Percentiles rank a stretch among this genome's conserved stretches.
Evolutionary conservation across 2,797 vertebrate genomes (phyloP).

Genomic region (Labroides dimidiatus): DNA sequence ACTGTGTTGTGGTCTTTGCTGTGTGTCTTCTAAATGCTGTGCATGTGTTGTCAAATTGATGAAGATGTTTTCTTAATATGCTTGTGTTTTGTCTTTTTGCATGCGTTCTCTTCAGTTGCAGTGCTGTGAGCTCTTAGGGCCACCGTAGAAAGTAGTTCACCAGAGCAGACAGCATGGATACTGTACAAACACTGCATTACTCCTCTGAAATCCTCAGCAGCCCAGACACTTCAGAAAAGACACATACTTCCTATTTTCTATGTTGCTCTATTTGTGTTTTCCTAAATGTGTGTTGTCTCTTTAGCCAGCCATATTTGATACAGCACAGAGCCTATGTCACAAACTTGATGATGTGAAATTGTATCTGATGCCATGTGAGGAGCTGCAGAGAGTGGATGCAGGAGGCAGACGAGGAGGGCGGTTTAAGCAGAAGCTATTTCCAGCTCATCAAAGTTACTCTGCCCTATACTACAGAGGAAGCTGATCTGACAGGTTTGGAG

Average conservation of each 20-base stretch:
- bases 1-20: too few species aligned
- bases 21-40: too few species aligned
- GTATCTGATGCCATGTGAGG: constrained; percentile 39
- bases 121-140: too few species aligned
- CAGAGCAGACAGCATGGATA: constrained; percentile 38
- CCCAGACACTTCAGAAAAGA: constrained; percentile 46
- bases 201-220: constrained; percentile 35
- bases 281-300: constrained; percentile 2
- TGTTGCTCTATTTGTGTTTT: constrained; percentile 28
- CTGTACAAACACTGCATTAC: constrained; percentile 8
- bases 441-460: constrained; percentile 68
- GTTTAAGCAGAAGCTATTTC: constrained; percentile 66
- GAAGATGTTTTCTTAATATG: too few species aligned
- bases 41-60: too few species aligned
- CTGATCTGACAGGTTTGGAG: constrained; percentile 58
- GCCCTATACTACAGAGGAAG: constrained; percentile 51
- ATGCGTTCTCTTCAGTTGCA: too few species aligned
- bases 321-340: constrained; percentile 43
- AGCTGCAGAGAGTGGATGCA: constrained; percentile 27
- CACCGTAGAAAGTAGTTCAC: constrained; percentile 35
- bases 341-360: constrained; percentile 50
- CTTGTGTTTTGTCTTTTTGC: too few species aligned
- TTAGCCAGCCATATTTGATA: constrained; percentile 31
- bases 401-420: constrained; percentile 37
- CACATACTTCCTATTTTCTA: constrained; percentile 13